A percentile compares a stretch with the other conserved stretches of the same genome.
These are phyloP conservation scores for Cynoglossus semilaevis DNA, from an alignment of 2,113 vertebrate genomes.

Conservation along the genomic window DNA sequence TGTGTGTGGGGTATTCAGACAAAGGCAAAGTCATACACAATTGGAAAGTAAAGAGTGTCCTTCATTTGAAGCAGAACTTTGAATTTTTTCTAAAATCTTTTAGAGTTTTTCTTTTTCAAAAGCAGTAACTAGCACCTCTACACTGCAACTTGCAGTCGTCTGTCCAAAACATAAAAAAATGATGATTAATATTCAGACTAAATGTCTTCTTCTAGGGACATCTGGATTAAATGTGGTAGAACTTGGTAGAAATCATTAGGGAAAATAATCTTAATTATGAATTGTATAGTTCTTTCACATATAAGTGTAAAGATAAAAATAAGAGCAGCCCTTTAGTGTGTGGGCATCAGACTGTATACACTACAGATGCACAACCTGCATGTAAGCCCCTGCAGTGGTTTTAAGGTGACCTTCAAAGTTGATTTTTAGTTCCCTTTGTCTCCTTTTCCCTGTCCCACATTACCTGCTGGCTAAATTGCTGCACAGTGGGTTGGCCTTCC, in stretches of 20 bases:
- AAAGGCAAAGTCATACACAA: conserved; percentile 18
- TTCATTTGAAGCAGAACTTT: background rate
- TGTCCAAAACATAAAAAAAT: too few species aligned
- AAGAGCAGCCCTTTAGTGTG: background rate
- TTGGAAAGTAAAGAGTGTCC: background rate
- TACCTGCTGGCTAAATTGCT: conserved; percentile 49
- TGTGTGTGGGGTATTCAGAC: conserved; percentile 18
- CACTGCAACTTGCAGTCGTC: background rate
- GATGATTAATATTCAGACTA: too few species aligned
- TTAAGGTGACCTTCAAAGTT: conserved; percentile 44
- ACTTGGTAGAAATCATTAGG: too few species aligned
- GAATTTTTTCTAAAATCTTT: background rate
- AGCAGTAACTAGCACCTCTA: background rate
- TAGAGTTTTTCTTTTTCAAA: background rate
- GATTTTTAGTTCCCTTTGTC: background rate
- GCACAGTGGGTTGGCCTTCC: conserved; percentile 37
- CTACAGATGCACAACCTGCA: background rate
- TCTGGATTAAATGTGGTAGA: too few species aligned
- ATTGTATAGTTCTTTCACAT: too few species aligned
- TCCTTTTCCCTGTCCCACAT: conserved; percentile 12
- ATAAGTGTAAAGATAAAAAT: too few species aligned
- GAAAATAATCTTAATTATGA: too few species aligned
- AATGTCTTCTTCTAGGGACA: too few species aligned
- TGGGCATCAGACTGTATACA: background rate
- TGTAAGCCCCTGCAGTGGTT: conserved; percentile 10